A percentile compares a stretch with the other conserved stretches of the same genome.
phyloP scores from a whole-genome alignment of 2,888 invertebrate species.

The Drosophila cognata region DNA sequence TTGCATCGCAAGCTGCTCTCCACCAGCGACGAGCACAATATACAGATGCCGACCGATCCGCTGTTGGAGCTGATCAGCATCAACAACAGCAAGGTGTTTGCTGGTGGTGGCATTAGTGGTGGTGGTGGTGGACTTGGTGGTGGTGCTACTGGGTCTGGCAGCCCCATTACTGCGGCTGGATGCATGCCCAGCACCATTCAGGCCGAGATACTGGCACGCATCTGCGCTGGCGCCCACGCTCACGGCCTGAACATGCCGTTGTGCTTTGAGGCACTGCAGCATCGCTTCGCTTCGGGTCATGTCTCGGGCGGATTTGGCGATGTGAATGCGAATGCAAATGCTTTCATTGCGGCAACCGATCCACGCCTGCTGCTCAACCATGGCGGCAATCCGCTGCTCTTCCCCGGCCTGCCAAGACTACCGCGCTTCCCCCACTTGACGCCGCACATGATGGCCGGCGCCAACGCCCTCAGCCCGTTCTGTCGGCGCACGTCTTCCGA shows the following conservation, averaged over 20 bases:
- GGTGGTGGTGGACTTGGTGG: conserved; percentile 20
- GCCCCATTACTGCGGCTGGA: conserved; percentile 3
- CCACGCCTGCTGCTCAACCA: conserved; percentile 83
- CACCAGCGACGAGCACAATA: conserved; percentile 85
- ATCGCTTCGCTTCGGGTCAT: conserved; percentile 66
- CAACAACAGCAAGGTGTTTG: conserved; percentile 63
- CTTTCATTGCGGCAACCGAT: conserved; percentile 74
- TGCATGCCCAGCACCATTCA: conserved; percentile 88
- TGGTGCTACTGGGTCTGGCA: background rate
- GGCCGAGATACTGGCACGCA: conserved; percentile 91
- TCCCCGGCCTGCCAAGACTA: conserved; percentile 87
- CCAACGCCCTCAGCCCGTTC: conserved; percentile 84
- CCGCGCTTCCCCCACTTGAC: conserved; percentile 86
- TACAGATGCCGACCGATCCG: conserved; percentile 59
- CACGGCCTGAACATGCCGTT: conserved; percentile 86
- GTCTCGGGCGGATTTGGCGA: conserved; percentile 30
- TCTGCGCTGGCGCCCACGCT: conserved; percentile 88
- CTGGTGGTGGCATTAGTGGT: conserved; percentile 10
- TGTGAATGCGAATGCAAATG: conserved; percentile 49
- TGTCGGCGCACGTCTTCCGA: conserved; percentile 85
- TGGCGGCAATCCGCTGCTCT: conserved; percentile 87
- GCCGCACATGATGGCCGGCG: conserved; percentile 82
- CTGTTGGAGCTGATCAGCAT: conserved; percentile 73
- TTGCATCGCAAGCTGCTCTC: conserved; percentile 95
- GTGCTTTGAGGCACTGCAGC: conserved; percentile 89